A percentile compares a stretch with the other conserved stretches of the same genome.
Conservation (phyloP, 2,888 invertebrate genomes). For the Perizoma flavofasciatum region DNA sequence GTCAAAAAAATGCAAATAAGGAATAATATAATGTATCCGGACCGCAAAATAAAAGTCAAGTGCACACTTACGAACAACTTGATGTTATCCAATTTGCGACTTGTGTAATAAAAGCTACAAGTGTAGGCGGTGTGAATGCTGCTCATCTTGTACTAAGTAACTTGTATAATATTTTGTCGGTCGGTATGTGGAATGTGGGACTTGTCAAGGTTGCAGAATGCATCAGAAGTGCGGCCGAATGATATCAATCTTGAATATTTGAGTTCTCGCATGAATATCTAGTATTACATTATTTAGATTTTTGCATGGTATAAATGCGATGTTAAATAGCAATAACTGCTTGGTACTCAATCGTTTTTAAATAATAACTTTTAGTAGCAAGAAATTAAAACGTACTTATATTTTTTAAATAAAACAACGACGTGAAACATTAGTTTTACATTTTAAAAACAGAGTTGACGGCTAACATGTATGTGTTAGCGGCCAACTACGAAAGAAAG, state of each 20-base stretch:
- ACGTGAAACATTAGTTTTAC: too few species aligned
- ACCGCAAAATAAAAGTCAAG: constrained; percentile 30
- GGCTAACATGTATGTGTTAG: too few species aligned
- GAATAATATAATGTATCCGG: constrained; percentile 6
- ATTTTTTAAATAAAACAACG: too few species aligned
- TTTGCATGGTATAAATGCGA: background rate
- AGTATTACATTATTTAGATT: constrained; percentile 2
- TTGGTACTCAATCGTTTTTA: too few species aligned
- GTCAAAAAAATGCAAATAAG: constrained; percentile 9
- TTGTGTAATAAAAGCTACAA: constrained; percentile 44
- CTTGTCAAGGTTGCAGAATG: constrained; percentile 53
- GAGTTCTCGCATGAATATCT: constrained; percentile 8
- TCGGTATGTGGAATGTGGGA: constrained; percentile 45
- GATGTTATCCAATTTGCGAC: constrained; percentile 47
- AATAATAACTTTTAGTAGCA: too few species aligned
- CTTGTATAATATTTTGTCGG: constrained; percentile 31
- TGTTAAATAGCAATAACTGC: too few species aligned
- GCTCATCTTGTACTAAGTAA: constrained; percentile 40
- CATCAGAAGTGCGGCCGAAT: constrained; percentile 4
- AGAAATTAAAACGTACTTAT: too few species aligned
- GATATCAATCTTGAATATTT: constrained; percentile 20
- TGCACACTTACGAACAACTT: constrained; percentile 42
- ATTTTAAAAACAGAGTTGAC: too few species aligned
- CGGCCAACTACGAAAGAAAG: too few species aligned
- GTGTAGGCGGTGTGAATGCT: constrained; percentile 52